Evolutionary conservation across 2,113 vertebrate genomes (phyloP), one percentile per base, ranked within the genome.

Genomic region (Neogale vison): DNA sequence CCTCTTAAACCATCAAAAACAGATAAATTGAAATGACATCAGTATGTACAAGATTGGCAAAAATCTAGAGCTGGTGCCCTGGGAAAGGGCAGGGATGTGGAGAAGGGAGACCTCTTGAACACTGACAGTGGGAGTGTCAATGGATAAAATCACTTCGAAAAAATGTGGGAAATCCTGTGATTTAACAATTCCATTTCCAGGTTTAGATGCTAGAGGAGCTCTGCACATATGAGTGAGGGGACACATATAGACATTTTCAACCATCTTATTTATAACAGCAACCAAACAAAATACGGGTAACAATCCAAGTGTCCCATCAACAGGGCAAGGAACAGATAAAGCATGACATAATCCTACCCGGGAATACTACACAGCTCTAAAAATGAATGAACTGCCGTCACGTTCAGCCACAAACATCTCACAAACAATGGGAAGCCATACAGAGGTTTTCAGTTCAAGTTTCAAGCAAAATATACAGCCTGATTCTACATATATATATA

Each of bases 41-140:
- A 11, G 69, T 91, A 81, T 69, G 67, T 80, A 90, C 50, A 65
- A 92, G 77, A 65, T 31, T 45, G 83, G 76, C 93, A 92, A 50
- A 71, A 79, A 47, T 18, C 63, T 59, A 45, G 87, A 92, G 63
- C 26, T 79, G 71, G 34, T 65, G 50, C 50, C 50, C 15, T 52
- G 50, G 50, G 50, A 52, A 17, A 52, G 50, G 15, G 50, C 14
- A 39, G 39, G 57, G 71, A 31, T 47, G 24, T 3, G 59, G 17
- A 59, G 14, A n/a, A 29, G 36, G 39, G 85, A 85, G 69, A n/a
- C 83, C 24, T 72, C 79, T 83, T 55, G 15, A 1, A 36, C 10
- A 3, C 14, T 59, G 31, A 81, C 34, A 34, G 34, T 57, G 45
- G 82, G 55, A 74, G 63, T 23, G 6, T 69, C 65, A 61, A 24